Conservation (phyloP, 1,140 invertebrate species). For the Ganaspis sp. region DNA sequence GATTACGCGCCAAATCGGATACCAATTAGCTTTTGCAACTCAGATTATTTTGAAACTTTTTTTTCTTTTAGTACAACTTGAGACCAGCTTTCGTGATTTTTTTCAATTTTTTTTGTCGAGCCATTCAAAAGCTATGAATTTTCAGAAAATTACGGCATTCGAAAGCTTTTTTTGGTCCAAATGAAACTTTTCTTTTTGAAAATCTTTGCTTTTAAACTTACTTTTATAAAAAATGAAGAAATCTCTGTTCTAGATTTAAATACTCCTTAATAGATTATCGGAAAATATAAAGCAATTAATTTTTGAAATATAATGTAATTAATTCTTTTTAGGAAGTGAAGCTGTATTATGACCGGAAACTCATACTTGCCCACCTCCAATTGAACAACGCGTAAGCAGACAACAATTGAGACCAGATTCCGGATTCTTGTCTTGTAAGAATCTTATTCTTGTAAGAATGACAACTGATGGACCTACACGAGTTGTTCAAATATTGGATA, state of each 20-base stretch:
- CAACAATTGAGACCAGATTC: constrained; percentile 93
- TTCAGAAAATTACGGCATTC: no score
- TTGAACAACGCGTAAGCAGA: constrained; percentile 88
- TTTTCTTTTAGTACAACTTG: no score
- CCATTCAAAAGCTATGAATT: no score
- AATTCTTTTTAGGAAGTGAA: constrained; percentile 80
- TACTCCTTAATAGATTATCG: background rate
- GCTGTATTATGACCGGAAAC: constrained; percentile 88
- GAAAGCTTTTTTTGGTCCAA: no score
- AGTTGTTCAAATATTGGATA: constrained; percentile 90
- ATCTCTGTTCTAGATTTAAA: background rate
- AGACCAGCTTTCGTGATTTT: no score
- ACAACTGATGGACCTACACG: constrained; percentile 95
- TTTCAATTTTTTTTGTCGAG: no score
- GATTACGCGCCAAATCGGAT: no score
- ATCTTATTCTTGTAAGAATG: constrained; percentile 87
- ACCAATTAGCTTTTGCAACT: no score
- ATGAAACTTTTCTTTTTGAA: no score
- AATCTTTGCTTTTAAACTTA: no score
- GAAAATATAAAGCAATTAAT: background rate
- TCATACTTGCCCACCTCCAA: constrained; percentile 80
- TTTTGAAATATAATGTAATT: background rate
- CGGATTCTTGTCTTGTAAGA: constrained; percentile 90
- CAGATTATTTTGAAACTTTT: no score
- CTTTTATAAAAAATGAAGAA: no score